A percentile compares a stretch with the other conserved stretches of the same genome.
These are phyloP conservation scores for Cygnus buccinator DNA, from an alignment of 2,113 vertebrate species.

Conservation along the genomic window DNA sequence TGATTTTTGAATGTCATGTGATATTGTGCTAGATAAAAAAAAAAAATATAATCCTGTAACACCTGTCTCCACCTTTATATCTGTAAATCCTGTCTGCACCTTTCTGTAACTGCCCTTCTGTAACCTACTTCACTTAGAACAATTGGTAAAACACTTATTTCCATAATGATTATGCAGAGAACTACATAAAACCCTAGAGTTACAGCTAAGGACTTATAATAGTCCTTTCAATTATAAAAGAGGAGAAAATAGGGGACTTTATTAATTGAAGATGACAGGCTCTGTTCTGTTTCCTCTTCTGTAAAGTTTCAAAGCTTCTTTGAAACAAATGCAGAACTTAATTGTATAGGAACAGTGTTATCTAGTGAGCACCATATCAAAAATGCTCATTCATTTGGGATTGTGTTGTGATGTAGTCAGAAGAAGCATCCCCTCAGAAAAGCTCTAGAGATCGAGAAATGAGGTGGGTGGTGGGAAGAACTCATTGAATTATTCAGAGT, in stretches of 20 bases:
- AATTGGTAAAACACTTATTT: background rate
- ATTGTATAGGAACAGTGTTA: background rate
- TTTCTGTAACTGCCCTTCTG: background rate
- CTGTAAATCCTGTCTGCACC: background rate
- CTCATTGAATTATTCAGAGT: background rate
- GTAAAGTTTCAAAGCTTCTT: background rate
- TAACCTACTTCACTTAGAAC: background rate
- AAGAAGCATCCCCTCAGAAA: background rate
- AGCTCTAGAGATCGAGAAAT: background rate
- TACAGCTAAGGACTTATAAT: background rate
- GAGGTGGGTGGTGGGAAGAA: background rate
- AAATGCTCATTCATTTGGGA: background rate
- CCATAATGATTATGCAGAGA: background rate
- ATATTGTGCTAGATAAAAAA: background rate
- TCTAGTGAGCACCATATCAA: background rate
- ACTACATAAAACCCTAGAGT: background rate
- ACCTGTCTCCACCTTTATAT: background rate
- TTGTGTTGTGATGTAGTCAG: background rate
- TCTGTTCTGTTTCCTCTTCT: background rate
- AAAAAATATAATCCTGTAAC: background rate
- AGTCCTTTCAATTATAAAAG: background rate
- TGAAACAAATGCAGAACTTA: background rate
- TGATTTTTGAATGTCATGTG: background rate
- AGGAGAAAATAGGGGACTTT: background rate
- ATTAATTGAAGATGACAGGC: background rate